phyloP scores from a whole-genome alignment of 2,113 vertebrate genomes.

The Acrocephalus kingi region DNA sequence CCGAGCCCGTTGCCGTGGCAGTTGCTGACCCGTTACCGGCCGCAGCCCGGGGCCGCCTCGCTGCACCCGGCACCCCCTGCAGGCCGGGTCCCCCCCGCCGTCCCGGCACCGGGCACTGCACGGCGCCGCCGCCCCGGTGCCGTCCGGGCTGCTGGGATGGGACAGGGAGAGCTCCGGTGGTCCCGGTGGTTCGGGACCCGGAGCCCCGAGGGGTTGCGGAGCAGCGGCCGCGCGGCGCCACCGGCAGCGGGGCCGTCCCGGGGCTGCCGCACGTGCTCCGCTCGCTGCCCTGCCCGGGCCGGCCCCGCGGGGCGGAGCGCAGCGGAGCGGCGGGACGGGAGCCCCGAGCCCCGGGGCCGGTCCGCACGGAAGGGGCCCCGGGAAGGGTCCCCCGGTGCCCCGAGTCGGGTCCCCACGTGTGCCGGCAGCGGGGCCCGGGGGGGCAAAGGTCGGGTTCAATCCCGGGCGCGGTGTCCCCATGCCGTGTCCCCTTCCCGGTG shows the following conservation, averaged over 20 bases:
- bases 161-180: neutral
- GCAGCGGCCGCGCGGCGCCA: neutral
- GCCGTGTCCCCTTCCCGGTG: neutral
- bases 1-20: neutral
- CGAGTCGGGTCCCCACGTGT: neutral
- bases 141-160: neutral
- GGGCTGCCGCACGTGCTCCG: neutral
- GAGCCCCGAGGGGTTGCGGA: neutral
- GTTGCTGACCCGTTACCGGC: neutral
- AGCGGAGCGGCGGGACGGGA: neutral
- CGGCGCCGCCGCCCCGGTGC: neutral
- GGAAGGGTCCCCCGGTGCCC: neutral
- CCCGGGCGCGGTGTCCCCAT: fast-evolving
- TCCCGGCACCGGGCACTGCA: neutral
- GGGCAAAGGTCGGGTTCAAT: neutral
- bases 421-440: neutral
- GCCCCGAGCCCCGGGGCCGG: too few species aligned
- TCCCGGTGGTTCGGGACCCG: neutral
- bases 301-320: neutral
- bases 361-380: neutral
- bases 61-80: neutral
- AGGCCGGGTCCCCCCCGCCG: neutral
- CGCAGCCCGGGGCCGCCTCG: neutral
- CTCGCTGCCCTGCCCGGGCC: neutral
- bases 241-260: neutral